phyloP scores from a whole-genome alignment of 2,113 vertebrate species.

The Syngnathus floridae region DNA sequence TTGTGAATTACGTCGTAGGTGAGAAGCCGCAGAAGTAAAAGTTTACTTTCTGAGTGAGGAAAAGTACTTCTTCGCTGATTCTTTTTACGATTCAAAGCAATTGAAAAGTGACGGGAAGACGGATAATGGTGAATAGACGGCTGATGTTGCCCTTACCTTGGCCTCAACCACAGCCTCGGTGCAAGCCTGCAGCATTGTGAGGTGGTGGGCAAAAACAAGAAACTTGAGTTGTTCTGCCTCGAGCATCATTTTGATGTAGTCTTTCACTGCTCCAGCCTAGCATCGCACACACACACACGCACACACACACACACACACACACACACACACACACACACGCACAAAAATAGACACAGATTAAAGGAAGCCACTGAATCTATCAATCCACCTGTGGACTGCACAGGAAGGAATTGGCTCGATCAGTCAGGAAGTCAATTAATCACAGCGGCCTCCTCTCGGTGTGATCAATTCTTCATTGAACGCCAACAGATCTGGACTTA shows the following conservation, averaged over 20 bases:
- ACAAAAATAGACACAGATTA: slow-evolving; percentile 54
- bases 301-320: not conserved
- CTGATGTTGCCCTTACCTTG: slow-evolving; percentile 74
- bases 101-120: not conserved
- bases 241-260: slow-evolving; percentile 98
- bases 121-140: not conserved
- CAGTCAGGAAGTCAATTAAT: slow-evolving; percentile 63
- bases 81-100: not conserved
- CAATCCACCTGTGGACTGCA: slow-evolving; percentile 39
- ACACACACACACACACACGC: slow-evolving; percentile 9
- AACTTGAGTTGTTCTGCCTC: slow-evolving; percentile 90
- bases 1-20: slow-evolving; percentile 32
- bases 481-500: slow-evolving; percentile 46
- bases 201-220: slow-evolving; percentile 91
- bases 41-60: slow-evolving; percentile 45
- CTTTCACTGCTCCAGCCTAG: slow-evolving; percentile 95
- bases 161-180: slow-evolving; percentile 88
- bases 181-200: slow-evolving; percentile 94
- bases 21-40: slow-evolving; percentile 45
- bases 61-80: not conserved
- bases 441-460: slow-evolving; percentile 55
- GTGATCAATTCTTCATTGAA: slow-evolving; percentile 61
- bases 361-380: slow-evolving; percentile 54
- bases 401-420: slow-evolving; percentile 48
- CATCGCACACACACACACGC: slow-evolving; percentile 15